These are phyloP conservation scores for Malurus splendens DNA, from an alignment of 2,797 vertebrate species.

Conservation along the genomic window DNA sequence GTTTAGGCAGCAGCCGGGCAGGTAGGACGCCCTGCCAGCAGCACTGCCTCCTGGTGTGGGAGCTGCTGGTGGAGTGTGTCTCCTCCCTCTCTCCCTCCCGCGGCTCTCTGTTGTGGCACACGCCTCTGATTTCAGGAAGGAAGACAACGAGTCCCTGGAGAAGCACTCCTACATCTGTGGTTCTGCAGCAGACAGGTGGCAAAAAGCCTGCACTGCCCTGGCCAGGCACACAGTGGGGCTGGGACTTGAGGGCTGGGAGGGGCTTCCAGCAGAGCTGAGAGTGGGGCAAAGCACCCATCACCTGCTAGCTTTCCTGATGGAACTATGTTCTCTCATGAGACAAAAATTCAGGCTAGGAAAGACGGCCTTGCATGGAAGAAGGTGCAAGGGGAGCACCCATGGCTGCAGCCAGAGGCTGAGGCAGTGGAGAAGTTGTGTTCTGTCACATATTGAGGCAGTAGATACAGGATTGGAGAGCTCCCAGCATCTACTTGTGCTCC, in stretches of 20 bases:
- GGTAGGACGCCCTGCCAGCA: accelerated
- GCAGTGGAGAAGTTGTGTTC: not conserved
- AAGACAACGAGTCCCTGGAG: not conserved
- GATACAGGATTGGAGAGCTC: not conserved
- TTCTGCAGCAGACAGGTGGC: not conserved
- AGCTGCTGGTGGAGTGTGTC: not conserved
- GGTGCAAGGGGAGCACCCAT: not conserved
- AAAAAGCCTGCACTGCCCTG: accelerated
- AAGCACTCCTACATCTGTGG: not conserved
- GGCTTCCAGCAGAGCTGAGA: accelerated
- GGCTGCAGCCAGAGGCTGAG: not conserved
- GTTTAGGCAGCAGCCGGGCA: not conserved
- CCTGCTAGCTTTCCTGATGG: not conserved
- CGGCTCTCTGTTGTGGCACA: accelerated
- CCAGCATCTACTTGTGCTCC: not conserved
- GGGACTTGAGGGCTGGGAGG: not conserved
- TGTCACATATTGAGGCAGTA: not conserved
- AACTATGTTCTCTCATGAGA: not conserved
- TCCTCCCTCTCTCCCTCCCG: not conserved
- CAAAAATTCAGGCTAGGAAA: not conserved
- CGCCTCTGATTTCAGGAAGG: not conserved
- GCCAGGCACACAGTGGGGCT: accelerated
- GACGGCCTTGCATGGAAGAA: not conserved
- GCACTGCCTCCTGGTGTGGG: not conserved
- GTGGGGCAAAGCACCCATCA: not conserved